phyloP scores from a whole-genome alignment of 2,113 vertebrate genomes.

The Chaetodon trifascialis region DNA sequence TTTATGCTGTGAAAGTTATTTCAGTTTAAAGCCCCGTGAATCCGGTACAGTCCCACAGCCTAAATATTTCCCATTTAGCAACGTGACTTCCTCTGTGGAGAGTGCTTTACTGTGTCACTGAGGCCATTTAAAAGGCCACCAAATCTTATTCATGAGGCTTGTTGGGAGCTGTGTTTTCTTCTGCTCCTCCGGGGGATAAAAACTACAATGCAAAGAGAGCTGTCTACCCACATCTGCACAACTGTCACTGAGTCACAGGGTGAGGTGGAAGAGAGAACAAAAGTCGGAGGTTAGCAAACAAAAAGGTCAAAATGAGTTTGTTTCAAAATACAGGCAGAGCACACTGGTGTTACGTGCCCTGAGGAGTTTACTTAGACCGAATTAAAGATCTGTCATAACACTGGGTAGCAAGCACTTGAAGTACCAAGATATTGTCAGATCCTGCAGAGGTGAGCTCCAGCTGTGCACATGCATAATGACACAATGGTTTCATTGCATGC shows the following conservation, averaged over 20 bases:
- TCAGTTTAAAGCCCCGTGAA: slow-evolving; percentile 9
- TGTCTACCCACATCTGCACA: slow-evolving; percentile 61
- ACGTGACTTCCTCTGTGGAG: slow-evolving; percentile 13
- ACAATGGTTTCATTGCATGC: not conserved
- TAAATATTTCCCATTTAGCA: slow-evolving; percentile 41
- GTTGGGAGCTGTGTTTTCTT: slow-evolving; percentile 38
- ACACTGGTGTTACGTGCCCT: not conserved
- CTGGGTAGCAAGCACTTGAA: slow-evolving; percentile 1
- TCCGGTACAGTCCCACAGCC: not conserved
- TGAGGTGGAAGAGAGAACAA: slow-evolving; percentile 28
- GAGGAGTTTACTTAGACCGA: slow-evolving; percentile 35
- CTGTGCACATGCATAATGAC: slow-evolving; percentile 15
- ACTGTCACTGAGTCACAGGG: slow-evolving; percentile 38
- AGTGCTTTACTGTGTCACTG: slow-evolving; percentile 29
- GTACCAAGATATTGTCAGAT: slow-evolving; percentile 12
- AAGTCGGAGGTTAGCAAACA: slow-evolving; percentile 54
- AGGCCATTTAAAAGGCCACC: slow-evolving; percentile 45
- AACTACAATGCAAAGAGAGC: slow-evolving; percentile 43
- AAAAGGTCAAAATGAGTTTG: slow-evolving; percentile 65
- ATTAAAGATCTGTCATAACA: slow-evolving; percentile 48
- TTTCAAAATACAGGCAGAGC: slow-evolving; percentile 34
- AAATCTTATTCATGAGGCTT: slow-evolving; percentile 32
- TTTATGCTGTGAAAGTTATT: slow-evolving; percentile 32
- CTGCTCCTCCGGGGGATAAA: slow-evolving; percentile 51
- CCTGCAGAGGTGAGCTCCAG: not conserved